phyloP scores from a whole-genome alignment of 2,113 vertebrate species.

The Butorides virescens region DNA sequence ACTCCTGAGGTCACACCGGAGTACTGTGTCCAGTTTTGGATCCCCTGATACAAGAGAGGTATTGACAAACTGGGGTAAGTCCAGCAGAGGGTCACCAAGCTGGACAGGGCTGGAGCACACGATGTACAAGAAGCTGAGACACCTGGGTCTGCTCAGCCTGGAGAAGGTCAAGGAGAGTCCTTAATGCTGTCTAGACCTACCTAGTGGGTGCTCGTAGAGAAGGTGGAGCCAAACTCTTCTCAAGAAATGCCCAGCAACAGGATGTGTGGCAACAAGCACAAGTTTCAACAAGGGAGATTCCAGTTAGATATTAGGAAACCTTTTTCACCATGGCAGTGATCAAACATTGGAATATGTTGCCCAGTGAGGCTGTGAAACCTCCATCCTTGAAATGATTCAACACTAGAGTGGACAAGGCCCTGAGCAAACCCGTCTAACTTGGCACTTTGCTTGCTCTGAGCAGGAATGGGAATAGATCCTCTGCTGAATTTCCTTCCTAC shows the following conservation, averaged over 20 bases:
- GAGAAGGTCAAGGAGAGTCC: not conserved
- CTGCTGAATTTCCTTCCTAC: not conserved
- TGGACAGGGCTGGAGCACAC: not conserved
- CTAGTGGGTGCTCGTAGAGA: not conserved
- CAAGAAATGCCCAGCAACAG: not conserved
- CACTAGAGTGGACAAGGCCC: not conserved
- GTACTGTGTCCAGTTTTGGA: not conserved
- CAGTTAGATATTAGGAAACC: not conserved
- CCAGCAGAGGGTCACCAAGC: not conserved
- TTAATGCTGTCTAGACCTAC: not conserved
- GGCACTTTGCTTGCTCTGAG: not conserved
- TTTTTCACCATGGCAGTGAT: not conserved
- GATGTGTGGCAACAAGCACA: not conserved
- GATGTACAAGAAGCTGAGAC: not conserved
- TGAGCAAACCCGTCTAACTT: not conserved
- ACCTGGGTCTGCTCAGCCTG: not conserved
- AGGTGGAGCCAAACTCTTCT: not conserved
- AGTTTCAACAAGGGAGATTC: not conserved
- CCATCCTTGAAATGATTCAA: not conserved
- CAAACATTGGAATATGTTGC: not conserved
- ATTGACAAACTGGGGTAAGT: not conserved
- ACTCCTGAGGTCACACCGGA: not conserved
- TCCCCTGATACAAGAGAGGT: not conserved
- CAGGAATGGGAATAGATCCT: not conserved
- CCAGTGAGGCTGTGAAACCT: not conserved